Evolutionary conservation across 2,888 invertebrate genomes (phyloP).

Genomic region (Machimus atricapillus): DNA sequence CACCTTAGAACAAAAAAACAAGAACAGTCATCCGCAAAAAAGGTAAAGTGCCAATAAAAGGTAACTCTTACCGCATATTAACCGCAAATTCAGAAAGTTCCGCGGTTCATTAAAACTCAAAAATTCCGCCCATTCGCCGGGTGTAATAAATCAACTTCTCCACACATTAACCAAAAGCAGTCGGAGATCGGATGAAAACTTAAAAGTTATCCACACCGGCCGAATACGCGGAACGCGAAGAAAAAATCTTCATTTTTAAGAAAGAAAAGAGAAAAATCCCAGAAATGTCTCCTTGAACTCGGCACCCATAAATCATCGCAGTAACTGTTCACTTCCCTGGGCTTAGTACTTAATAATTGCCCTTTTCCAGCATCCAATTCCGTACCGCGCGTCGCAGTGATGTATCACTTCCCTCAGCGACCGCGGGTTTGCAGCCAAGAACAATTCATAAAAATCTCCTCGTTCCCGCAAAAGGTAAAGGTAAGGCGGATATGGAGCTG

Average conservation of each 20-base stretch:
- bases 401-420: background rate
- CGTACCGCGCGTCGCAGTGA: background rate
- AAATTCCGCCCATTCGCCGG: background rate
- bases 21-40: background rate
- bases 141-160: background rate
- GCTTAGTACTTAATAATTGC: constrained; percentile 22
- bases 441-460: background rate
- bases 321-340: background rate
- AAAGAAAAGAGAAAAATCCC: background rate
- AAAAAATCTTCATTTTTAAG: background rate
- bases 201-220: background rate
- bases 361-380: background rate
- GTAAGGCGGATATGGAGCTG: background rate
- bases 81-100: background rate
- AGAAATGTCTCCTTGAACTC: constrained; percentile 7
- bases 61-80: background rate
- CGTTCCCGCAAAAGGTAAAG: background rate
- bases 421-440: background rate
- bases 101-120: background rate
- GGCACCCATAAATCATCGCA: background rate
- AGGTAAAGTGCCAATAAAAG: background rate
- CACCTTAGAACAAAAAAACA: background rate
- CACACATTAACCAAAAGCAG: background rate
- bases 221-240: background rate
- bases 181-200: background rate